These are phyloP conservation scores for Belonocnema kinseyi DNA, from an alignment of 1,140 invertebrate species.

Conservation along the genomic window DNA sequence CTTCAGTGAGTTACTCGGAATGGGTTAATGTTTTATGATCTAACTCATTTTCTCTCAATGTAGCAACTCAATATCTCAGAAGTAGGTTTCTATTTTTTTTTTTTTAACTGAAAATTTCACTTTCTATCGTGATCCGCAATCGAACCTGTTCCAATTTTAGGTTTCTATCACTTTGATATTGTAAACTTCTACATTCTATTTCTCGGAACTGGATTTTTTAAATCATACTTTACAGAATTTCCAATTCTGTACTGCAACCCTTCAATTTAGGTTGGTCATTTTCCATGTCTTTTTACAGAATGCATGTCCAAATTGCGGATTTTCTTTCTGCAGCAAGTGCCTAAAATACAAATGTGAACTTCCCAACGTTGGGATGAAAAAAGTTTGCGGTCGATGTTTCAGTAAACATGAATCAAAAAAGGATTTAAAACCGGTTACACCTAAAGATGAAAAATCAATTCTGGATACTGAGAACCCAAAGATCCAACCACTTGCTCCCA, in stretches of 20 bases:
- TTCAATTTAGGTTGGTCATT: conserved; percentile 11
- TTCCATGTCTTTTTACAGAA: conserved; percentile 53
- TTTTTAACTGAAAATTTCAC: too few relatives aligned
- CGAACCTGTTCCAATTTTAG: too few relatives aligned
- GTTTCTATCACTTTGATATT: too few relatives aligned
- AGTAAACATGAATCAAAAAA: conserved; percentile 56
- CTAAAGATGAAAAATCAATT: conserved; percentile 35
- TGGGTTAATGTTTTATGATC: too few relatives aligned
- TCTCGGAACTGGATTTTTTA: too few relatives aligned
- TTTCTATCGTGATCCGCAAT: too few relatives aligned
- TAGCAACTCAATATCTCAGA: too few relatives aligned
- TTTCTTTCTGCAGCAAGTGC: conserved; percentile 70
- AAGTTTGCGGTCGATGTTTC: conserved; percentile 68
- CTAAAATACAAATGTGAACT: conserved; percentile 69
- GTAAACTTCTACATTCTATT: too few relatives aligned
- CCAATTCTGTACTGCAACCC: not conserved
- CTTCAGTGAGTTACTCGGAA: too few relatives aligned
- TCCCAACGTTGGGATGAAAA: conserved; percentile 58
- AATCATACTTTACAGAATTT: too few relatives aligned
- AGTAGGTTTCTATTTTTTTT: too few relatives aligned
- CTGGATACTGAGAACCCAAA: conserved; percentile 34
- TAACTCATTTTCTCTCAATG: too few relatives aligned
- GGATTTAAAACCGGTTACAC: conserved; percentile 37
- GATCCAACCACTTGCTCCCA: conserved; percentile 51
- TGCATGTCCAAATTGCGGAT: conserved; percentile 70